Base-by-base conservation (phyloP, 2,888 invertebrate species). In the Leptinotarsa tumamoca region DNA sequence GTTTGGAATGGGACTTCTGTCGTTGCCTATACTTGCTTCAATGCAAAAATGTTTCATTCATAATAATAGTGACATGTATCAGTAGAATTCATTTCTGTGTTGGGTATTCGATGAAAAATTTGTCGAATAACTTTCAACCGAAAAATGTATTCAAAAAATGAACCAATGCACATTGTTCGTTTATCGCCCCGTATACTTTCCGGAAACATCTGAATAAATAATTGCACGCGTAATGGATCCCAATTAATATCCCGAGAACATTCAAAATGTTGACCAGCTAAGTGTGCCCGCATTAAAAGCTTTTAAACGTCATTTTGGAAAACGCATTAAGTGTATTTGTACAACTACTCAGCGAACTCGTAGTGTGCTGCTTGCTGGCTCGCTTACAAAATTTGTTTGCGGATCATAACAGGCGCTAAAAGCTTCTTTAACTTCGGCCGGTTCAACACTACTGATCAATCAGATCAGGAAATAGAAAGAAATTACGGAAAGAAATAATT, bases 301-400 rank as follows among this genome's bases (percentile, higher is more conserved):
- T 82, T 84, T 84, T 83, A 83, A 82, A 82, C 83, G 72, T 77
- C 74, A 83, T 83, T 84, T 83, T 82, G 80, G 82, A 83, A 84
- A 83, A 83, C 83, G 82, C 83, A 80, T 81, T 82, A 82, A 84
- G 81, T 83, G 82, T 84, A 83, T 84, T 84, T 84, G 84, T 82
- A 82, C 81, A 84, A 84, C 84, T 83, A 83, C 83, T 84, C 83
- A 83, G 33, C 58, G 58, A 83, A 83, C 82, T 81, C 76, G 79
- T 80, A 80, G 74, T 50, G 68, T 58, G 56, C 58, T 72, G 72
- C 49, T 54, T 70, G 78, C 80, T 81, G 82, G 82, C 83, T 84
- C 82, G 82, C 81, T 84, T 83, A 83, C 83, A 83, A 84, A 84
- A 83, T 82, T 83, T 84, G 84, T 84, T 84, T 84, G 84, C 80